These are phyloP conservation scores for Meteorus colon DNA, from an alignment of 2,888 invertebrate genomes.

Conservation along the genomic window DNA sequence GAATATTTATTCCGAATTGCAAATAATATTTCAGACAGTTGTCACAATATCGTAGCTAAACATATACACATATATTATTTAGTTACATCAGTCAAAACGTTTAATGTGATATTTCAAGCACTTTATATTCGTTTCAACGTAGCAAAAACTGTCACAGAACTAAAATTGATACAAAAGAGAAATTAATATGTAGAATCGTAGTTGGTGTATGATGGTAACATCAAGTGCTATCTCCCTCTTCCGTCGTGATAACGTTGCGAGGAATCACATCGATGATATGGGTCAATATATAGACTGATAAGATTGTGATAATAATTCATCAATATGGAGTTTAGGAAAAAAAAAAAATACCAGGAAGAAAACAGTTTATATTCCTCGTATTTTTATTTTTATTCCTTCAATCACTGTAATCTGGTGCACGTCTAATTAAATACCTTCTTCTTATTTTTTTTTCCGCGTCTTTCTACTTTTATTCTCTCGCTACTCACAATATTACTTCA, in stretches of 20 bases:
- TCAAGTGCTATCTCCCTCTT: conserved; percentile 12
- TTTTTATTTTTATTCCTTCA: not conserved
- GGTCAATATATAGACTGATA: not conserved
- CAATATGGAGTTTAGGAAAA: not conserved
- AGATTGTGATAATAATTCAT: conserved; percentile 9
- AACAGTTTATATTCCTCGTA: not conserved
- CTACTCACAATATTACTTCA: conserved; percentile 7
- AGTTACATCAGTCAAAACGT: no score
- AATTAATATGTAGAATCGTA: not conserved
- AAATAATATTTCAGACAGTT: not conserved
- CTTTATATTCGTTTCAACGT: no score
- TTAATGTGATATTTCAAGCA: no score
- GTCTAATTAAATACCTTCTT: not conserved
- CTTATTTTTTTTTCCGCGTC: no score
- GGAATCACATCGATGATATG: conserved; percentile 13
- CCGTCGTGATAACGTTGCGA: conserved; percentile 10
- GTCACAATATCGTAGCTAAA: not conserved
- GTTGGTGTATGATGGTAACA: not conserved
- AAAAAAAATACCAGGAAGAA: conserved; percentile 8
- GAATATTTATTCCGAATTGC: not conserved
- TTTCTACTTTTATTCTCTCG: not conserved
- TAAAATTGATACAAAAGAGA: not conserved
- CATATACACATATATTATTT: no score
- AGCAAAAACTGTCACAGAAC: no score
- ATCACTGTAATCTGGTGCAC: not conserved